Evolutionary conservation across 2,113 vertebrate genomes (phyloP), one percentile per base, ranked within the genome.

Genomic region (Hypomesus transpacificus): DNA sequence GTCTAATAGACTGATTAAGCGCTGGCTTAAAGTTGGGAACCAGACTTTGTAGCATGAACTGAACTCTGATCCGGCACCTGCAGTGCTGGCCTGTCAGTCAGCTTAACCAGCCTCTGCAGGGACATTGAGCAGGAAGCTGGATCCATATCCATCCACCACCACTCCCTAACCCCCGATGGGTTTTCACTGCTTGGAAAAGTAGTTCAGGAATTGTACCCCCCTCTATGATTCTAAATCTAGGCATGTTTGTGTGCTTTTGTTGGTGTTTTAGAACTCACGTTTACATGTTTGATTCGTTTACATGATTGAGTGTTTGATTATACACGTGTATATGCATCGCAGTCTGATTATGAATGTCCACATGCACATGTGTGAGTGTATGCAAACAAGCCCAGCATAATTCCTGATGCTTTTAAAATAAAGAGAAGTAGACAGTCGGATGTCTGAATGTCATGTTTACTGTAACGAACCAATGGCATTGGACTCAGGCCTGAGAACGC

Each of bases 381-480:
- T 16, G 34, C 22, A 16, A 22, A 16, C 17, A 51, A 46, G 39
- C 8, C 39, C 39, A 67, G 39, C 39, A 28, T 14, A 3, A n/a
- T 46, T 21, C 14, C 5, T 16, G 14, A 57, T 22, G 24, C 26
- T 18, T 57, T 57, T 64, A 14, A 70, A 56, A 66, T 68, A 70
- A 73, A 57, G 66, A 71, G 73, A 73, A 57, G 51, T 24, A 80
- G 56, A 74, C 73, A 61, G 52, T 9, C 2, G 31, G 58, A 21
- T 80, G 65, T 83, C 79, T 72, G 26, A 82, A 80, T 56, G 72
- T 69, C 75, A 78, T 67, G 61, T 83, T 85, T 82, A 82, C 86
- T 85, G 71, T 50, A 22, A 63, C 66, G 68, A 75, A 71, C 66
- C 65, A 67, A 76, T 66, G 58, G 73, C 21, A 58, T 51, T 57